Percentiles rank a stretch among this genome's conserved stretches.
Conservation (phyloP, 2,113 vertebrate species). For the Eudorcas thomsonii region DNA sequence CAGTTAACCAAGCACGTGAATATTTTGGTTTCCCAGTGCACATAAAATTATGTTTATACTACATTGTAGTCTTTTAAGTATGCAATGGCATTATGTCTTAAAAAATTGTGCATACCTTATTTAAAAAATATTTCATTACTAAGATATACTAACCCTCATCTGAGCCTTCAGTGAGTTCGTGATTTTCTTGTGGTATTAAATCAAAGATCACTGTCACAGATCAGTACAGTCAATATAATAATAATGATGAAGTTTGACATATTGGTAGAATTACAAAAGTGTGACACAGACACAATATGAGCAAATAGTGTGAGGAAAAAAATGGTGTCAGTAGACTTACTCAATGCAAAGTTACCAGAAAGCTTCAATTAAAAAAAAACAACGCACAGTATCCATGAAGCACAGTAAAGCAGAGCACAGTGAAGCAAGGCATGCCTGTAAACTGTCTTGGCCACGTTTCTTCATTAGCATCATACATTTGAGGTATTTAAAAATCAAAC, state of each 20-base stretch:
- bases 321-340: background rate
- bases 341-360: background rate
- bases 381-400: background rate
- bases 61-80: background rate
- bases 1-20: background rate
- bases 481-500: background rate
- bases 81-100: background rate
- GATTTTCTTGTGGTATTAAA: too few relatives aligned
- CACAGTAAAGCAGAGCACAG: background rate
- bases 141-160: background rate
- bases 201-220: too few relatives aligned
- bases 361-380: background rate
- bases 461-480: background rate
- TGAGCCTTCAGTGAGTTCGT: background rate
- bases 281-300: background rate
- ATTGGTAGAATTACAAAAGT: background rate
- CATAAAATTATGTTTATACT: background rate
- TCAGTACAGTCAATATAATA: too few relatives aligned
- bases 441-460: background rate
- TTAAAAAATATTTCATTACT: background rate
- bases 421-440: background rate
- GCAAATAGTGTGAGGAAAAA: background rate
- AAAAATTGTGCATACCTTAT: background rate
- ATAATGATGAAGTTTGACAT: too few relatives aligned
- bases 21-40: background rate